A percentile compares a stretch with the other conserved stretches of the same genome.
Conservation (phyloP, 2,888 invertebrate species). For the Leistus spinibarbis region DNA sequence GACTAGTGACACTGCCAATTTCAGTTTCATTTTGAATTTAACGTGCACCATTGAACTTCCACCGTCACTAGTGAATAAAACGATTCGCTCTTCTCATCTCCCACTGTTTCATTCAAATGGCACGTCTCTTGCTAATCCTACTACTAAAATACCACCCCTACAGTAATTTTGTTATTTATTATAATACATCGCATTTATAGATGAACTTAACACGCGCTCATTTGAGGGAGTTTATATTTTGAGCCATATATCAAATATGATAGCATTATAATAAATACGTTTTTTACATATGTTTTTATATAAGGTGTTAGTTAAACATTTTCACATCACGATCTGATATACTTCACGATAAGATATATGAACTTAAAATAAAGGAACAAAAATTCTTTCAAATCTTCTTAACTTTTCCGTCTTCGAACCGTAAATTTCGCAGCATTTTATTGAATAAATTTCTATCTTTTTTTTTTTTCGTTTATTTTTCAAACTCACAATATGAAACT, state of each 20-base stretch:
- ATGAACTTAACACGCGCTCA: background rate
- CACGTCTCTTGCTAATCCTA: background rate
- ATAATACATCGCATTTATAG: background rate
- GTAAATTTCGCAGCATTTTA: background rate
- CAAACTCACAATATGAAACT: background rate
- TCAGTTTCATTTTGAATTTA: conserved; percentile 30
- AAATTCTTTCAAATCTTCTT: background rate
- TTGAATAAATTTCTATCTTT: conserved; percentile 6
- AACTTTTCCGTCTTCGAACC: background rate
- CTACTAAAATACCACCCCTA: background rate
- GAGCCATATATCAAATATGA: background rate
- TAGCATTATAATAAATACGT: background rate
- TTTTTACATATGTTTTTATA: background rate
- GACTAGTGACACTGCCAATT: conserved; percentile 17
- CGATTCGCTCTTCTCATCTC: background rate
- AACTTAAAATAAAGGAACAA: too few relatives aligned
- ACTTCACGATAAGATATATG: too few relatives aligned
- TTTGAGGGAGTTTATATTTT: background rate
- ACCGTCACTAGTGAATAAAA: background rate
- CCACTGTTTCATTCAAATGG: background rate
- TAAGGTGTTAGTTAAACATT: too few relatives aligned
- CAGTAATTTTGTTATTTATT: background rate
- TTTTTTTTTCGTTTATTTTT: conserved; percentile 1
- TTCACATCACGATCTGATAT: too few relatives aligned
- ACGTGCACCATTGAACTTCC: conserved; percentile 26